phyloP scores from a whole-genome alignment of 2,113 vertebrate genomes.

The Marcusenius ussheri region DNA sequence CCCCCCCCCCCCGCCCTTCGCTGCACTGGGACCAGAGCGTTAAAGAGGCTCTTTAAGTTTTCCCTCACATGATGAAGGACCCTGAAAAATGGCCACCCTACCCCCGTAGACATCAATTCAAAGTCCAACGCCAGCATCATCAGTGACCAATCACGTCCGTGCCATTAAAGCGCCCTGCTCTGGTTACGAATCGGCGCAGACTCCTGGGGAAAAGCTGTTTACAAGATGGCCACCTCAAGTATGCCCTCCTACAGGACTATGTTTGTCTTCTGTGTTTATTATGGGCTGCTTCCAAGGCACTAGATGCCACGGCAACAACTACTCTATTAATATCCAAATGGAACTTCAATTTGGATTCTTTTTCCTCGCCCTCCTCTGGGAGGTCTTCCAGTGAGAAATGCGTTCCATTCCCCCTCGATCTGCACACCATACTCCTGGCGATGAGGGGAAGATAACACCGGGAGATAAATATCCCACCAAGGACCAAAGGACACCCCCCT shows the following conservation, averaged over 20 bases:
- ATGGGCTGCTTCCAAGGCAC: neutral
- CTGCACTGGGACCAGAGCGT: neutral
- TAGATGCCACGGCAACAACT: neutral
- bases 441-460: neutral
- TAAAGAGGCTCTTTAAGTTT: neutral
- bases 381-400: neutral
- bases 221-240: neutral
- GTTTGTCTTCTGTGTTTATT: neutral
- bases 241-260: neutral
- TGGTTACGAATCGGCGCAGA: neutral
- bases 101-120: neutral
- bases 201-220: neutral
- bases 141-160: neutral
- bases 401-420: neutral
- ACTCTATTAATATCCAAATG: constrained; percentile 21
- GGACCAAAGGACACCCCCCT: neutral
- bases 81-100: neutral
- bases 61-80: neutral
- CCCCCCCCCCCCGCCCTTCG: neutral
- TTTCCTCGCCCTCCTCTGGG: neutral
- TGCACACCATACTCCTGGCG: neutral
- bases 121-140: neutral
- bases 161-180: neutral
- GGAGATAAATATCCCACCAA: neutral
- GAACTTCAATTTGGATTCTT: neutral